A percentile compares a stretch with the other conserved stretches of the same genome.
Evolutionary conservation across 2,888 invertebrate genomes (phyloP).

Genomic region (Lymantria monacha): DNA sequence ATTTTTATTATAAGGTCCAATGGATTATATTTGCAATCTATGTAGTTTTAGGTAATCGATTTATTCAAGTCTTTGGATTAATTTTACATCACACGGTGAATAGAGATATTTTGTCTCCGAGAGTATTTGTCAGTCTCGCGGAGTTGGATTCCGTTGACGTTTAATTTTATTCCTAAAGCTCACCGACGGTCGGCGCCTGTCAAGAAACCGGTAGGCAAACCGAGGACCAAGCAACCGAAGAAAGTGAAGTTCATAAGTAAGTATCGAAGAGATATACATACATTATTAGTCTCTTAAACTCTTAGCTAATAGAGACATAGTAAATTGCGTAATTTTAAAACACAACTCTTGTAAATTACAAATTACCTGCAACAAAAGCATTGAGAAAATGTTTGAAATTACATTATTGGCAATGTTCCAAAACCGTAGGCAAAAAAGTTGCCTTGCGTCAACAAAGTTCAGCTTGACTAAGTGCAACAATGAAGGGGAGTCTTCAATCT

Average conservation of each 20-base stretch:
- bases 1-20: constrained; percentile 6
- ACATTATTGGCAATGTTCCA: constrained; percentile 14
- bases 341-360: too few relatives aligned
- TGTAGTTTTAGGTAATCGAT: not conserved
- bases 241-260: constrained; percentile 96
- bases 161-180: constrained; percentile 43
- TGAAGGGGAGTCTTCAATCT: constrained; percentile 9
- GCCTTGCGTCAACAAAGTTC: constrained; percentile 8
- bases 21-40: not conserved
- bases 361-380: not conserved
- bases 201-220: constrained; percentile 91
- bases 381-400: not conserved
- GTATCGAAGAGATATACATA: constrained; percentile 56
- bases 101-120: constrained; percentile 37
- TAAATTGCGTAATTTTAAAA: too few relatives aligned
- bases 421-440: constrained; percentile 14
- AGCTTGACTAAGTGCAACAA: constrained; percentile 9
- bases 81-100: not conserved
- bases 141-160: constrained; percentile 41
- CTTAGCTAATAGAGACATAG: too few relatives aligned
- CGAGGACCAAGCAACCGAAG: constrained; percentile 93
- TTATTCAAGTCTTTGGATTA: not conserved
- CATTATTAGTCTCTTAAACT: too few relatives aligned
- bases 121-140: constrained; percentile 31
- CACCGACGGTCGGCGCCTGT: constrained; percentile 84